phyloP scores from a whole-genome alignment of 2,113 vertebrate genomes.

The Canis aureus region DNA sequence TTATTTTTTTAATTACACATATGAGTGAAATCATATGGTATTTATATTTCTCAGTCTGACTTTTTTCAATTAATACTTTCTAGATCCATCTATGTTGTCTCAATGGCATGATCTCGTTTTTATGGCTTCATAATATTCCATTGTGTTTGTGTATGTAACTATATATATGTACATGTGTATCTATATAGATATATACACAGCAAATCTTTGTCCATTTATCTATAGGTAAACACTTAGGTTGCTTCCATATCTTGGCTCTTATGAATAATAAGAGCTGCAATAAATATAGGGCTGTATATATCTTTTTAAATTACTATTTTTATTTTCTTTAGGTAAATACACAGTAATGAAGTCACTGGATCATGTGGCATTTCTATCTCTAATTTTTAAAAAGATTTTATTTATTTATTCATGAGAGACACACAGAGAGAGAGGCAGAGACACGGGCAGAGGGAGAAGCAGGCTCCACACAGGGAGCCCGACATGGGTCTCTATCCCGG shows the following conservation, averaged over 20 bases:
- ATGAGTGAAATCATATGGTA: not conserved
- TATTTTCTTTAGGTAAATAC: not conserved
- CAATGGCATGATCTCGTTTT: not conserved
- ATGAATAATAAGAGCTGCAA: not conserved
- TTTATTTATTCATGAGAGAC: no score
- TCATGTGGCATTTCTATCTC: not conserved
- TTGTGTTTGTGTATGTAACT: not conserved
- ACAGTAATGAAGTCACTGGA: not conserved
- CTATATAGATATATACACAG: not conserved
- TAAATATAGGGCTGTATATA: not conserved
- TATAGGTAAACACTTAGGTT: not conserved
- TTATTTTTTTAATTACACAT: not conserved
- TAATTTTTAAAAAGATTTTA: not conserved
- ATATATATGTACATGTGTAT: not conserved
- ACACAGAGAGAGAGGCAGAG: no score
- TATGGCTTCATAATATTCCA: not conserved
- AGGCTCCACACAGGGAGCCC: no score
- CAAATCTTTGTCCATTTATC: not conserved
- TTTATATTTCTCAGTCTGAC: not conserved
- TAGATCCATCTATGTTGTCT: not conserved
- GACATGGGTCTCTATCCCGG: no score
- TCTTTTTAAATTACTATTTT: not conserved
- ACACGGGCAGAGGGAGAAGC: no score
- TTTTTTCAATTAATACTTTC: not conserved
- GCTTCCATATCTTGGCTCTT: not conserved